Base-by-base conservation (phyloP, 2,797 vertebrate species). In the Thripadectes ignobilis region DNA sequence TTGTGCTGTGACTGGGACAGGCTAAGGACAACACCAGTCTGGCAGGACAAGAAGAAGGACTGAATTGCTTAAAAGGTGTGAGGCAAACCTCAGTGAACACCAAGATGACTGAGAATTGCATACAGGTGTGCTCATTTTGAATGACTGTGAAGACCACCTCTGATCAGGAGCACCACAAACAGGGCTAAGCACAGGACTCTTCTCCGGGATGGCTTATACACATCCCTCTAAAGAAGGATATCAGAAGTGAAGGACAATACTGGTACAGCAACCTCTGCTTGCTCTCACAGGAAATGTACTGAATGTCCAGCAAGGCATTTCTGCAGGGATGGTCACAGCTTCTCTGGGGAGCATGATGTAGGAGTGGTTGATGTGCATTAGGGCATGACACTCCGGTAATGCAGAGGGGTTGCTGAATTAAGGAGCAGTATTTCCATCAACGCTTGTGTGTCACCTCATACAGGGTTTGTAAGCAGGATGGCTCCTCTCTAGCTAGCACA, bases 371-470 rank as follows among this genome's bases (percentile, higher is more conserved):
- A 34, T 34, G 24, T 73, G 30, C 14, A 4, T 16, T 5, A 82
- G 52, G 49, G 38, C 45, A 52, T 0, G 0, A n/a, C 57, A 13
- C 17, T 10, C 14, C 0, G 0, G 39, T 17, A 39, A 26, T 26
- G 43, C 39, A 54, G 52, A 19, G 34, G 58, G 45, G 21, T 49
- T 26, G 29, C 30, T 30, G 71, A 82, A 36, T 43, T 85, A 76
- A 88, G 71, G 48, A 81, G 51, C 14, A 38, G 0, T 63, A 67
- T 71, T 91, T 90, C 78, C 55, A 63, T 69, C 39, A 30, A 26
- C 12, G 13, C 26, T 52, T 4, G 0, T 9, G 41, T 4, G 3
- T 43, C 41, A 24, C 27, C 0, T 1, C 1, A 2, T 32, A 65
- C 9, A 48, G 27, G 7, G 24, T 49, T 36, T 45, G 36, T 26